Percentiles rank a stretch among this genome's conserved stretches.
Conservation (phyloP, 2,888 invertebrate genomes). For the Scaptomyza cyrtandrae region DNA sequence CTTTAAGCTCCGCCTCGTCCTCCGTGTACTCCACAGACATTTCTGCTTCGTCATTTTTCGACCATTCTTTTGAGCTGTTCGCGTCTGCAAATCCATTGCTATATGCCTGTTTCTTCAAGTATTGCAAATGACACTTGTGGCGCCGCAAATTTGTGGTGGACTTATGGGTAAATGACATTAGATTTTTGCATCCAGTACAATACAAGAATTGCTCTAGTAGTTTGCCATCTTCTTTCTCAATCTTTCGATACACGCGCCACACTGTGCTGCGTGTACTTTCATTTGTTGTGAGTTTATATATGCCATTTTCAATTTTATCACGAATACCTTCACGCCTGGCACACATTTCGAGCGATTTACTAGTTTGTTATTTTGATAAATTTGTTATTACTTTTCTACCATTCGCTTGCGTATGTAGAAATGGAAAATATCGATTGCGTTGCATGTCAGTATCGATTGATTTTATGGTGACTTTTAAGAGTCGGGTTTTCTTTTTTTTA, state of each 20-base stretch:
- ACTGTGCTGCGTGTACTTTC: constrained; percentile 64
- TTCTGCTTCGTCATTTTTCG: constrained; percentile 43
- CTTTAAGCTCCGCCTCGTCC: constrained; percentile 40
- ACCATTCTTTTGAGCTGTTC: constrained; percentile 43
- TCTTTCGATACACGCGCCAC: constrained; percentile 63
- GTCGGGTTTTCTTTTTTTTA: background rate
- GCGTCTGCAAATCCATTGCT: constrained; percentile 36
- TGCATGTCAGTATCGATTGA: constrained; percentile 27
- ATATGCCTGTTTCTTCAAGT: constrained; percentile 52
- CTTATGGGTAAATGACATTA: constrained; percentile 68
- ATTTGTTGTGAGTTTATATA: constrained; percentile 59
- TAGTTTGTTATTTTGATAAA: constrained; percentile 27
- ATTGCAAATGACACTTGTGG: constrained; percentile 63
- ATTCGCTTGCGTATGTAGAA: constrained; percentile 13
- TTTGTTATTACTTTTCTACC: constrained; percentile 58
- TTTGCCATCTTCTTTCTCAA: constrained; percentile 65
- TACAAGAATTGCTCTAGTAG: constrained; percentile 57
- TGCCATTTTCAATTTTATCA: constrained; percentile 61
- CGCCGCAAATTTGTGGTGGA: constrained; percentile 65
- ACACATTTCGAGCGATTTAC: constrained; percentile 42
- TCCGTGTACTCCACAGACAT: constrained; percentile 39
- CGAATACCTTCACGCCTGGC: constrained; percentile 61
- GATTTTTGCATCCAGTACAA: constrained; percentile 61
- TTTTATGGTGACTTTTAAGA: background rate
- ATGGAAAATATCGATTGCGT: constrained; percentile 13